Percentiles rank a stretch among this genome's conserved stretches.
phyloP scores from a whole-genome alignment of 2,888 invertebrate genomes.

The Ypsolopha scabrella region DNA sequence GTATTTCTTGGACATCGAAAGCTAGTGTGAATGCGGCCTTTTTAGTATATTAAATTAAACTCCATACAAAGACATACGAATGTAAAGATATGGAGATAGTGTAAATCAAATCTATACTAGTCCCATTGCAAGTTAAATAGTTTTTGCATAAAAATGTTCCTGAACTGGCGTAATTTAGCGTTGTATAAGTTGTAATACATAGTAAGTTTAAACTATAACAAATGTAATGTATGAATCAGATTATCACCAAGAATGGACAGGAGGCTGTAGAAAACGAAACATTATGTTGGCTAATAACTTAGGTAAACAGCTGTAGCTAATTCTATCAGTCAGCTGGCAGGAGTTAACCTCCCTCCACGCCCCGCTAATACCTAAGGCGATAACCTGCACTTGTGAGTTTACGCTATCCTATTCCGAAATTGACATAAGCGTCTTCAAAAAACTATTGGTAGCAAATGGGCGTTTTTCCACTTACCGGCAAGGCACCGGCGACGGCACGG shows the following conservation, averaged over 20 bases:
- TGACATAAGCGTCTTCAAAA: no score
- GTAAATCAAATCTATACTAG: constrained; percentile 48
- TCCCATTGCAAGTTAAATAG: constrained; percentile 65
- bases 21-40: constrained; percentile 61
- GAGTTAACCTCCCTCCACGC: no score
- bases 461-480: no score
- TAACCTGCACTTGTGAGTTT: no score
- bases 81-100: constrained; percentile 36
- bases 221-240: constrained; percentile 32
- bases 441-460: no score
- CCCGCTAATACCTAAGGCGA: no score
- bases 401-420: no score
- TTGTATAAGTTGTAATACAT: constrained; percentile 40
- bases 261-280: neutral
- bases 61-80: constrained; percentile 15
- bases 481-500: no score
- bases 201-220: constrained; percentile 38
- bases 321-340: no score
- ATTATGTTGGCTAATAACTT: no score
- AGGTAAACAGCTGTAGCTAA: no score
- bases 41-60: constrained; percentile 23
- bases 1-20: constrained; percentile 48
- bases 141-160: constrained; percentile 63
- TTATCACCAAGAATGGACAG: constrained; percentile 12
- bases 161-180: constrained; percentile 61